A percentile compares a stretch with the other conserved stretches of the same genome.
Conservation (phyloP, 2,797 vertebrate species). For the Falco peregrinus region DNA sequence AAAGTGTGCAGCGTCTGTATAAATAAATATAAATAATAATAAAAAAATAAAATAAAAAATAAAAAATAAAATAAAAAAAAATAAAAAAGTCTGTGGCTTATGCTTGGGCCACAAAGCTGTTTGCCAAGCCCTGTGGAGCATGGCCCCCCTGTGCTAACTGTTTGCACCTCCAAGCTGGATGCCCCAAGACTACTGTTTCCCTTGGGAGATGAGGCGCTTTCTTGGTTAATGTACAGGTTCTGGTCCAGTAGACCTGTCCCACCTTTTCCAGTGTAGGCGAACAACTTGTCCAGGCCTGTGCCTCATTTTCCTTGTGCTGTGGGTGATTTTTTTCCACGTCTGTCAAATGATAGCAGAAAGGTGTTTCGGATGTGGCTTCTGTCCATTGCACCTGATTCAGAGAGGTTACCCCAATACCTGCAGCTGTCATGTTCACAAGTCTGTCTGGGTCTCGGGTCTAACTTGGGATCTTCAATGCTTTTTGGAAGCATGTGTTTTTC, state of each 20-base stretch:
- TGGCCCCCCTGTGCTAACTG: not conserved
- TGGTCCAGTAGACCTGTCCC: not conserved
- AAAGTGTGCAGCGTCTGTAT: not conserved
- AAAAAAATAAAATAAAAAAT: too few relatives aligned
- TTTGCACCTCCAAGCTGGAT: not conserved
- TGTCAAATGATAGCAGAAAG: not conserved
- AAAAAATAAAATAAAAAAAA: too few relatives aligned
- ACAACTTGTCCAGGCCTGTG: not conserved
- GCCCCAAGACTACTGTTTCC: not conserved
- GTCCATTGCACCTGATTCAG: not conserved
- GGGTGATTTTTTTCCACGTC: not conserved
- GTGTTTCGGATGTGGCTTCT: not conserved
- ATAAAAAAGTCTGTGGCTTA: not conserved
- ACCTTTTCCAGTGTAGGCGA: not conserved
- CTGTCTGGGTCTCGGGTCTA: not conserved
- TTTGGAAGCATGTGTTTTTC: not conserved
- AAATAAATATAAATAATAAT: too few relatives aligned
- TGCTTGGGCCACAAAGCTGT: not conserved
- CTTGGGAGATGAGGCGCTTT: not conserved
- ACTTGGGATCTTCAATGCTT: not conserved
- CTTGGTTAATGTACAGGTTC: not conserved
- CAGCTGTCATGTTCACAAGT: fast-evolving
- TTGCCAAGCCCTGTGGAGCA: not conserved
- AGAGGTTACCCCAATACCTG: fast-evolving
- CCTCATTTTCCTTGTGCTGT: not conserved